These are phyloP conservation scores for Tachina fera DNA, from an alignment of 2,888 invertebrate species.

Conservation along the genomic window DNA sequence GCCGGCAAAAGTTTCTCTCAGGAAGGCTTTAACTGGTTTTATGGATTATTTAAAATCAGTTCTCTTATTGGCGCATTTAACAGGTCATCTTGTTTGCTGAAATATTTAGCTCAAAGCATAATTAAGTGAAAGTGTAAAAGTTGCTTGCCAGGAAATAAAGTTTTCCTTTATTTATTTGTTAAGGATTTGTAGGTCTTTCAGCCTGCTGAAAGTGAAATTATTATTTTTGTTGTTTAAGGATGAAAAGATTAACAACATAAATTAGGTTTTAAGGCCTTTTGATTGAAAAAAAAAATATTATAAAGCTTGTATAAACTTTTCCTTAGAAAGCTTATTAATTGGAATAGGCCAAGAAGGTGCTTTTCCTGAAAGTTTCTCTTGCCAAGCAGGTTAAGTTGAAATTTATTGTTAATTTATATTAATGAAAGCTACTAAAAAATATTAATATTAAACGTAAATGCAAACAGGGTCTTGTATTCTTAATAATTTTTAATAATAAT, in stretches of 20 bases:
- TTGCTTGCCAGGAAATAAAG: neutral
- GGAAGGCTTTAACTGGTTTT: neutral
- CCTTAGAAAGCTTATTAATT: neutral
- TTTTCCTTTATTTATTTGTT: neutral
- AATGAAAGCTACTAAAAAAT: too few species aligned
- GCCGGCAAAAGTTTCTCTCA: slow-evolving; percentile 26
- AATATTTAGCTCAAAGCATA: slow-evolving; percentile 28
- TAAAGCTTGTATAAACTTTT: neutral
- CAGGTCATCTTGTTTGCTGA: neutral
- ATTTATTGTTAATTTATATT: too few species aligned
- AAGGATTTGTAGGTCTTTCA: slow-evolving; percentile 34
- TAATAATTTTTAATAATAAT: too few species aligned
- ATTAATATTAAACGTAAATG: too few species aligned
- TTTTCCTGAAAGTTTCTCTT: neutral
- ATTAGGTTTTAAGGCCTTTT: neutral
- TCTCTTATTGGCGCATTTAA: neutral
- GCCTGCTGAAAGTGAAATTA: neutral
- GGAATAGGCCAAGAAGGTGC: neutral
- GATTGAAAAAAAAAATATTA: neutral
- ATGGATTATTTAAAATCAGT: slow-evolving; percentile 30
- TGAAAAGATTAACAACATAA: neutral
- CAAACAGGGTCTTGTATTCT: too few species aligned
- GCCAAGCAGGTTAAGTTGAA: too few species aligned
- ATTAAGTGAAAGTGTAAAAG: slow-evolving; percentile 53
- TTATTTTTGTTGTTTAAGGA: neutral